Evolutionary conservation across 2,888 invertebrate species (phyloP), one percentile per base, ranked within the genome.

Genomic region (Fissipunctia ypsillon): DNA sequence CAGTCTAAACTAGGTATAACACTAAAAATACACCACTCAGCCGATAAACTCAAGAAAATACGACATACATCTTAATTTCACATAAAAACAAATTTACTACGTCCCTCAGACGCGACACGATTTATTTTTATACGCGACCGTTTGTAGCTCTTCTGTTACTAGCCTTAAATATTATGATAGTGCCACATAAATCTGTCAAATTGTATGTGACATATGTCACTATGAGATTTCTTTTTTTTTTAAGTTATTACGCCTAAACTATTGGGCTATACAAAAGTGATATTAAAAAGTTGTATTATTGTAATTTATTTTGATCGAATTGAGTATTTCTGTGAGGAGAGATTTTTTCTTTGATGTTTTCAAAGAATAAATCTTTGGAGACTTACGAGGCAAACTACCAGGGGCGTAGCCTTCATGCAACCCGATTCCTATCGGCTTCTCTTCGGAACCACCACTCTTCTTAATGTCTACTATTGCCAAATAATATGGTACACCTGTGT

Each of bases 51-150:
- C 68, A 69, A 77, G 86, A 91, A 95, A 91, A 93, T 94, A 95
- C 88, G 93, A 88, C 85, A 78, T 91, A 94, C 95, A 94, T 95
- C 94, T 95, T 95, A 94, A 95, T 95, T 93, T 91, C 93, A 93
- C 94, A 95, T 95, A 93, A 95, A 95, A 94, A 90, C 87, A 86
- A 92, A 95, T 94, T 94, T 94, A 94, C 89, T 67, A 80, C 90
- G 85, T 84, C 89, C 85, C 90, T 91, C 91, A 90, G 91, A 91
- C 68, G 69, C n/a, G 50, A 73, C 84, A 85, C 90, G 88, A 90
- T 92, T 92, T 93, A 92, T 92, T 94, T 95, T 95, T 92, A 90
- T 88, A 88, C 87, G 83, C 83, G 84, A 86, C 69, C 84, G 87
- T 75, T 73, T 90, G 88, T 88, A 91, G 88, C 91, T 89, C 71